Conservation (phyloP, 2,797 vertebrate species). For the Trematomus bernacchii region DNA sequence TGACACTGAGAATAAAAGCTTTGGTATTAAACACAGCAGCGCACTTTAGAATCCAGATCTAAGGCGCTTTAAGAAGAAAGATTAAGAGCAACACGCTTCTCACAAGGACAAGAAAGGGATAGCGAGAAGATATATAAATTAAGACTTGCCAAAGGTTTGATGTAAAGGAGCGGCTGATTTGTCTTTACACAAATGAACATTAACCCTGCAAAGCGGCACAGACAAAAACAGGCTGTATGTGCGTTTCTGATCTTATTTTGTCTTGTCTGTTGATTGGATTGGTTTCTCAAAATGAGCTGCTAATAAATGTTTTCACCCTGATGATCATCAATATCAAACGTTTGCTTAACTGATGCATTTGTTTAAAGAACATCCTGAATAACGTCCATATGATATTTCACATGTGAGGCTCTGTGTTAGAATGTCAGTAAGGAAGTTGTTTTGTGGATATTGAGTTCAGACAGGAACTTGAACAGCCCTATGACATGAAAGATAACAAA, state of each 20-base stretch:
- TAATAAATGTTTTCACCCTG: slow-evolving; percentile 26
- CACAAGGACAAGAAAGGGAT: slow-evolving; percentile 6
- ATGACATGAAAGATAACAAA: background rate
- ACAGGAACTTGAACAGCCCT: background rate
- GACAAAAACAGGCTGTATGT: slow-evolving; percentile 4
- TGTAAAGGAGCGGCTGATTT: slow-evolving; percentile 29
- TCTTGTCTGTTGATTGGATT: slow-evolving; percentile 33
- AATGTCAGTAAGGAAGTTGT: background rate
- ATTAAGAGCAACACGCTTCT: slow-evolving; percentile 2
- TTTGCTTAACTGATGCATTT: background rate
- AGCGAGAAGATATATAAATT: slow-evolving; percentile 23
- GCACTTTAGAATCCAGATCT: background rate
- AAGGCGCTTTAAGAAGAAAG: background rate
- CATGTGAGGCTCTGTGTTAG: background rate
- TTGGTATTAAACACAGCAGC: background rate
- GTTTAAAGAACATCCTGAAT: background rate
- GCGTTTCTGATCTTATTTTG: slow-evolving; percentile 25
- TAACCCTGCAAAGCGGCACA: background rate
- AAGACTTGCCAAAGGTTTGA: slow-evolving; percentile 25
- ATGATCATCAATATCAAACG: background rate
- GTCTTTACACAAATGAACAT: slow-evolving; percentile 18
- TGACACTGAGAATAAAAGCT: background rate
- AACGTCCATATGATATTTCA: background rate
- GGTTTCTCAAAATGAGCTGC: slow-evolving; percentile 32
- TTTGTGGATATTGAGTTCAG: background rate